A percentile compares a stretch with the other conserved stretches of the same genome.
These are phyloP conservation scores for Octopus sinensis DNA, from an alignment of 1,140 invertebrate species.

Conservation along the genomic window DNA sequence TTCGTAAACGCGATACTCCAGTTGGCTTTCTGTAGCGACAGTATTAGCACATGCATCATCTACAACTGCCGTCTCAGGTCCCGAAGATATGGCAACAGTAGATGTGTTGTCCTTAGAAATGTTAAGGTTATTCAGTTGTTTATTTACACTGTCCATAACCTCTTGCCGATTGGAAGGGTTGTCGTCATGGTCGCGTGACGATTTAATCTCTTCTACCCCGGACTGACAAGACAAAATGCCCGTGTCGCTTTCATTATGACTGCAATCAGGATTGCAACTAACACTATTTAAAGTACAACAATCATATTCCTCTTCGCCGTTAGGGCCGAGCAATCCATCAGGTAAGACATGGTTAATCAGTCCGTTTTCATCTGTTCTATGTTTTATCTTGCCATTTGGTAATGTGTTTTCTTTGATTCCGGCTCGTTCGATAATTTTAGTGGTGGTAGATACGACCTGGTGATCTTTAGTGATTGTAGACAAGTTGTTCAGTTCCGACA, in stretches of 20 bases:
- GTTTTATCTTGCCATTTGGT: slow-evolving; percentile 35
- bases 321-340: not conserved
- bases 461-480: slow-evolving; percentile 6
- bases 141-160: not conserved
- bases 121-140: not conserved
- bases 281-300: not conserved
- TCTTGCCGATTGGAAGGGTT: not conserved
- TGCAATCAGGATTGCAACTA: not conserved
- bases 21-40: slow-evolving; percentile 18
- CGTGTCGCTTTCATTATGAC: not conserved
- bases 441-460: not conserved
- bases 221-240: not conserved
- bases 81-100: not conserved
- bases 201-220: not conserved
- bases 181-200: not conserved
- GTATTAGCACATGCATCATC: not conserved
- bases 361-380: slow-evolving; percentile 35
- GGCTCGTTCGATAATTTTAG: slow-evolving; percentile 3
- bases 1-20: slow-evolving; percentile 75
- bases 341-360: slow-evolving; percentile 24
- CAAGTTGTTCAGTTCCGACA: not conserved
- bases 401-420: slow-evolving; percentile 22
- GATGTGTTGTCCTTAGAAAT: not conserved
- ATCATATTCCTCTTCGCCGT: slow-evolving; percentile 38
- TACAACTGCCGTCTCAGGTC: not conserved